Evolutionary conservation across 2,888 invertebrate species (phyloP), one percentile per base, ranked within the genome.

Genomic region (Nymphalis urticae): DNA sequence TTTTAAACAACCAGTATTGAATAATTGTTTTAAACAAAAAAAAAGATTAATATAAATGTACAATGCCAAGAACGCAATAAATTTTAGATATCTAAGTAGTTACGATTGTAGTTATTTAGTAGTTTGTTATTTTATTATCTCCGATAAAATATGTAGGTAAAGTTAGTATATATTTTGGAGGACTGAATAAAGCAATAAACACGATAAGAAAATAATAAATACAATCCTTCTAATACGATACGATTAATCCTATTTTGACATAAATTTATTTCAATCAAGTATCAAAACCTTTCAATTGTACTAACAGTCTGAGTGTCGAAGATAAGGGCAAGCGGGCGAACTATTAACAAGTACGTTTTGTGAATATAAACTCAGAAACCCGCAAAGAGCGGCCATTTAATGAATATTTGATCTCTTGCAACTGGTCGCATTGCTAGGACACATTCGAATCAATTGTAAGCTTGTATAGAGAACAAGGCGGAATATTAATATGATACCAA

Each of bases 351-450:
- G 80, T 81, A 85, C 84, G 86, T 82, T 85, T 82, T 77, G 80
- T 84, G 89, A 89, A 89, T 89, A 87, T 87, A 86, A 87, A 87
- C 79, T 79, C 77, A 73, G 75, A 79, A 81, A 79, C 75, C 78
- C 77, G 76, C 77, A 77, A 75, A 80, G 79, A 77, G 80, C 76
- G 80, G 82, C 83, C 80, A 81, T 86, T 85, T 87, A 88, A 89
- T 89, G 88, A 89, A 89, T 88, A 87, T 88, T 89, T 85, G 85
- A 88, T 85, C 77, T 77, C 78, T 81, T 82, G 83, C 83, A 84
- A 79, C 80, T 82, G 79, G 79, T 80, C 78, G 79, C 77, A 74
- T 75, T 75, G 77, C 76, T 71, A 71, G 76, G 79, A 82, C 80
- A 83, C 81, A 84, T 87, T 85, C 78, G 82, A 85, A 85, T 86